These are phyloP conservation scores for Acropora yongei DNA, from an alignment of 64 coral and sea anemone species.

Conservation along the genomic window DNA sequence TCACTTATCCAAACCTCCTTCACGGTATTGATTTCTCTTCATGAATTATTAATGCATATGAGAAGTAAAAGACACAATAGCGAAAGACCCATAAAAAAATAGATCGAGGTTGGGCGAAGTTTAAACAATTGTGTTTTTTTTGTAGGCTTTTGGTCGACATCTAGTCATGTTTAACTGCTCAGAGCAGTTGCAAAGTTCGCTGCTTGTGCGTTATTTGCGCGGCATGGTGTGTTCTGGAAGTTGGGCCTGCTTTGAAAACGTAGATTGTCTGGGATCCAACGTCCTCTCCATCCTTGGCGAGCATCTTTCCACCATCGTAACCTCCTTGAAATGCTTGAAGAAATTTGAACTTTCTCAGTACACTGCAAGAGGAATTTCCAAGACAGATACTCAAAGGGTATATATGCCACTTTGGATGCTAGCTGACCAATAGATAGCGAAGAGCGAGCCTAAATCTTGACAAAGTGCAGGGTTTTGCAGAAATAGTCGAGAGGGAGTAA, in stretches of 20 bases:
- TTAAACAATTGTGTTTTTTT: not conserved
- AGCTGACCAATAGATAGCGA: too few relatives aligned
- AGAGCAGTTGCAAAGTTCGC: conserved; percentile 48
- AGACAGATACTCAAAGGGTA: conserved; percentile 22
- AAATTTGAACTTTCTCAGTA: conserved; percentile 35
- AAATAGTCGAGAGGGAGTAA: too few relatives aligned
- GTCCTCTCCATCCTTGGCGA: conserved; percentile 88
- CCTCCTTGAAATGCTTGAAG: conserved; percentile 60
- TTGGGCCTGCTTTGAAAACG: conserved; percentile 93
- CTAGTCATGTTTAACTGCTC: conserved; percentile 86
- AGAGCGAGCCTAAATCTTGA: too few relatives aligned
- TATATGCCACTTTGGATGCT: not conserved
- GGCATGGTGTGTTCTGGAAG: conserved; percentile 82
- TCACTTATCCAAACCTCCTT: too few relatives aligned
- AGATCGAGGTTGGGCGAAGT: not conserved
- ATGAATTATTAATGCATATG: too few relatives aligned
- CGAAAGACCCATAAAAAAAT: too few relatives aligned
- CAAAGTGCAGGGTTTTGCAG: too few relatives aligned
- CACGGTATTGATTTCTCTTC: too few relatives aligned
- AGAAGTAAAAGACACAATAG: too few relatives aligned
- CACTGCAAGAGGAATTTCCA: conserved; percentile 35
- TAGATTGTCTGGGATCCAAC: conserved; percentile 53
- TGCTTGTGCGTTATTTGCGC: conserved; percentile 64
- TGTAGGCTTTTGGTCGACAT: conserved; percentile 83
- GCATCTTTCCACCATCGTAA: conserved; percentile 70